Conservation (phyloP, 2,888 invertebrate species). For the Meteorus colon region DNA sequence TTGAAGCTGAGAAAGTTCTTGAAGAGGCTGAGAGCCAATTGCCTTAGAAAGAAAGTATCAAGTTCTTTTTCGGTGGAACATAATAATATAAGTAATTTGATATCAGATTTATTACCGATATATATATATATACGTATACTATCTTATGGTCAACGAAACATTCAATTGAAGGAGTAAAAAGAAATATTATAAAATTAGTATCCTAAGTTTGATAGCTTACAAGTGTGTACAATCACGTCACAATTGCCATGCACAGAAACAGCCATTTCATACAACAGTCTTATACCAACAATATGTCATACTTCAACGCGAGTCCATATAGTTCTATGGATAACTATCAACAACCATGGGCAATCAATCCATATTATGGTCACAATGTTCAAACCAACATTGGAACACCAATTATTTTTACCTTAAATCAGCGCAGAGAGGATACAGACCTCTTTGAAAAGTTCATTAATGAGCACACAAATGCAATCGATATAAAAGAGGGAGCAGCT, state of each 20-base stretch:
- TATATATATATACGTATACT: conserved; percentile 24
- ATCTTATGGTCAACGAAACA: neutral
- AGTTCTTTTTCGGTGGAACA: neutral
- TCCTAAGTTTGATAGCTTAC: conserved; percentile 7
- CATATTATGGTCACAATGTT: neutral
- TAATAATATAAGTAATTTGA: conserved; percentile 42
- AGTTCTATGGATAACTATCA: neutral
- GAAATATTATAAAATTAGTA: conserved; percentile 2
- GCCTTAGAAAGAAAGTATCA: conserved; percentile 55
- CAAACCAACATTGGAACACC: neutral
- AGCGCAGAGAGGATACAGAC: conserved; percentile 56
- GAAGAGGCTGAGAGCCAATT: conserved; percentile 74
- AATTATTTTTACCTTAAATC: conserved; percentile 42
- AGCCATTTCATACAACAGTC: conserved; percentile 23
- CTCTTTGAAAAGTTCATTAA: conserved; percentile 59
- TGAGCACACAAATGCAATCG: conserved; percentile 29
- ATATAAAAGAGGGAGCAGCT: conserved; percentile 43
- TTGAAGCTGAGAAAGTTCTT: conserved; percentile 80
- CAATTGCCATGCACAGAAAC: conserved; percentile 33
- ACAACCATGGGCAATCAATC: conserved; percentile 2
- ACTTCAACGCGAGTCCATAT: conserved; percentile 7
- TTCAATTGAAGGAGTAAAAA: neutral
- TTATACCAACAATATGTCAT: conserved; percentile 9
- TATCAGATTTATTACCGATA: conserved; percentile 29
- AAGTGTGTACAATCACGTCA: neutral